These are phyloP conservation scores for Stenodera caucasica DNA, from an alignment of 2,888 invertebrate genomes.

Conservation along the genomic window DNA sequence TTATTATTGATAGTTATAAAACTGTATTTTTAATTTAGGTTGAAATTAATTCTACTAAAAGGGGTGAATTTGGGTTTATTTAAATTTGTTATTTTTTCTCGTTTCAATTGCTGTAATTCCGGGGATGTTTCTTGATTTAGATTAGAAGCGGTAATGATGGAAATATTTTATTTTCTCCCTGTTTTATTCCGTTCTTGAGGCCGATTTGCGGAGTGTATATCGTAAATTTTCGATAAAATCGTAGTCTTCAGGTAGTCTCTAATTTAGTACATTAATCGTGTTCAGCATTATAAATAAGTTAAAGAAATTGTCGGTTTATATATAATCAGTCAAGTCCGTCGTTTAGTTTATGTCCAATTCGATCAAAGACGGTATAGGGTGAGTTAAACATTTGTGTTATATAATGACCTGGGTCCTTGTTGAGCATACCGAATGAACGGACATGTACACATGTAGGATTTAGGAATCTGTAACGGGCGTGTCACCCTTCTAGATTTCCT, in stretches of 20 bases:
- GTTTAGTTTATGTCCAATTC: not conserved
- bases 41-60: too few species aligned
- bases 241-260: not conserved
- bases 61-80: too few species aligned
- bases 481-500: slow-evolving; percentile 26
- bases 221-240: slow-evolving; percentile 2
- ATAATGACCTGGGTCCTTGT: slow-evolving; percentile 33
- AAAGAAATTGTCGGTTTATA: not conserved
- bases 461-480: slow-evolving; percentile 32
- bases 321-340: too few species aligned
- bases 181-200: not conserved
- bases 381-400: slow-evolving; percentile 30
- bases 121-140: not conserved
- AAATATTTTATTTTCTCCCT: not conserved
- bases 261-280: not conserved
- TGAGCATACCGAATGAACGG: slow-evolving; percentile 33
- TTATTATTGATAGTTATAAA: not conserved
- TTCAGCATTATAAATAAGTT: not conserved
- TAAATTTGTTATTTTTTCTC: too few species aligned
- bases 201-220: not conserved
- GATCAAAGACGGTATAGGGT: not conserved
- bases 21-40: too few species aligned
- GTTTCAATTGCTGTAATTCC: not conserved
- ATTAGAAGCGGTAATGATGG: not conserved
- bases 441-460: slow-evolving; percentile 33